These are phyloP conservation scores for Mus musculus DNA, from an alignment of 2,113 vertebrate species.

Conservation along the genomic window GRCm39 chr5:53088001-53088500, in stretches of 20 bases:
- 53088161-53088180: not conserved
- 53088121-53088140: not conserved
- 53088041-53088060: not conserved
- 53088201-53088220: not conserved
- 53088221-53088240: not conserved
- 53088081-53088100: not conserved
- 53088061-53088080: not conserved
- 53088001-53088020: not conserved
- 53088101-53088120: not conserved
- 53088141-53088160: not conserved
- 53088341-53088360: not conserved
- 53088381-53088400: not conserved
- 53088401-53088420: conserved; percentile 19
- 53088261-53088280: conserved; percentile 32
- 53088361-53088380: not conserved
- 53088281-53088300: not conserved
- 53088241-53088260: not conserved
- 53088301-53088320: not conserved
- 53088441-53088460: not conserved
- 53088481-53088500: not conserved
- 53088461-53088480: conserved; percentile 29
- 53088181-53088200: not conserved
- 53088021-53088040: not conserved
- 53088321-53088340: not conserved
- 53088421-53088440: conserved; percentile 12